These are phyloP conservation scores for Acipenser ruthenus DNA, from an alignment of 2,797 vertebrate genomes.

Conservation along the genomic window DNA sequence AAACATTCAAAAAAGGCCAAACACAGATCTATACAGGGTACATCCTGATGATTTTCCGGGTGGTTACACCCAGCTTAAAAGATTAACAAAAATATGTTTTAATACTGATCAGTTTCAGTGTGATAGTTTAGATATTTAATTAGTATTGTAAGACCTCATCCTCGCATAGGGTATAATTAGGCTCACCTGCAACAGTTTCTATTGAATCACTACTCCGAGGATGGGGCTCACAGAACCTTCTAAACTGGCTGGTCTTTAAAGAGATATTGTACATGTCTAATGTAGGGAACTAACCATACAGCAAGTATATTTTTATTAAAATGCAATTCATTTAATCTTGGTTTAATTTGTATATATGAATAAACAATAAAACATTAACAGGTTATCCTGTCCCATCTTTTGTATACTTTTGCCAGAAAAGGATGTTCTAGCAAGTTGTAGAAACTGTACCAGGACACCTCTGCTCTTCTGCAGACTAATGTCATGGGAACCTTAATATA, in stretches of 20 bases:
- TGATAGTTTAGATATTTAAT: conserved; percentile 19
- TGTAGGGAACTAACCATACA: too few relatives aligned
- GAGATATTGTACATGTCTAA: neutral
- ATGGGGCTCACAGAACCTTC: neutral
- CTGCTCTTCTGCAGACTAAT: too few relatives aligned
- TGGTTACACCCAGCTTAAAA: conserved; percentile 8
- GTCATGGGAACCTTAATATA: too few relatives aligned
- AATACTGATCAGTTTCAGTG: conserved; percentile 5
- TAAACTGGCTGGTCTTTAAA: neutral
- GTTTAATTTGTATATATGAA: too few relatives aligned
- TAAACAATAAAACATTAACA: too few relatives aligned
- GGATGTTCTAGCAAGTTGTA: too few relatives aligned
- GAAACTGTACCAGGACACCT: too few relatives aligned
- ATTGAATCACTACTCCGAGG: neutral
- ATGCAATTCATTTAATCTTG: too few relatives aligned
- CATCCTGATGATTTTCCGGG: conserved; percentile 4
- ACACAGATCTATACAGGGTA: neutral
- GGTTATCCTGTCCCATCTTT: too few relatives aligned
- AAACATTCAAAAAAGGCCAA: neutral
- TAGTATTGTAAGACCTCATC: conserved; percentile 16
- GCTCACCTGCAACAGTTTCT: conserved; percentile 18
- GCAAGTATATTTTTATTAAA: too few relatives aligned
- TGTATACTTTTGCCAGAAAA: too few relatives aligned
- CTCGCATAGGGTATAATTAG: conserved; percentile 17
- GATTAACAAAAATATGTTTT: conserved; percentile 11